Evolutionary conservation across 2,888 invertebrate genomes (phyloP), one percentile per base, ranked within the genome.

Genomic region (Euphydryas editha): DNA sequence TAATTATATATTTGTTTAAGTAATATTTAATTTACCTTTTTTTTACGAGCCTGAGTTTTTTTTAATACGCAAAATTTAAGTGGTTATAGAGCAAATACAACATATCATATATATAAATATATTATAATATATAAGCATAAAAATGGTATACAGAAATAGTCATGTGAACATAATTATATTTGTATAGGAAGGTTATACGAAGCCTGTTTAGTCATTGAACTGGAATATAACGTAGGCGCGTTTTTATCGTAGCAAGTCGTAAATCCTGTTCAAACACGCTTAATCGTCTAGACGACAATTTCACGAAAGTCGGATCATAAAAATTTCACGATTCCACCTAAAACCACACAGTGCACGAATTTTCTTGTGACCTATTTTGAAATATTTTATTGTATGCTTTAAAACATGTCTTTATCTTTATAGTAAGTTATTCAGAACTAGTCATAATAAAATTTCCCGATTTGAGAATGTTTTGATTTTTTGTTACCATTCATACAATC

Each of bases 301-400:
- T 51, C 37, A 62, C 49, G 57, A 56, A 59, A 62, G 51, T 18
- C 47, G 49, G 36, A 66, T 65, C 67, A 49, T 67, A 61, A 69
- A 69, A 59, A 37, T 62, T 61, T 69, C 49, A 62, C 66, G 63
- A 63, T 59, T 51, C 44, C 39, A 47, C 58, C 49, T 44, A 62
- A 39, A 49, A 42, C 58, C 59, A 49, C 59, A 59, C 17, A 6
- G 11, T 17, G 18, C 17, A 59, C 30, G n/a, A 58, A 64, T 54
- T 44, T 55, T 42, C 18, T 30, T 20, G 36, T 57, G 56, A 63
- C 59, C 63, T 44, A 63, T 49, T 56, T 56, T 51, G 18, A 36
- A 51, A 42, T 60, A 2, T 18, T 57, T 51, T 47, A 39, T 58
- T 21, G 11, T 49, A 7, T 44, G 37, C 42, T 44, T 0, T 7